A percentile compares a stretch with the other conserved stretches of the same genome.
phyloP scores from a whole-genome alignment of 2,797 vertebrate genomes.

The Phrynocephalus guinanensis region DNA sequence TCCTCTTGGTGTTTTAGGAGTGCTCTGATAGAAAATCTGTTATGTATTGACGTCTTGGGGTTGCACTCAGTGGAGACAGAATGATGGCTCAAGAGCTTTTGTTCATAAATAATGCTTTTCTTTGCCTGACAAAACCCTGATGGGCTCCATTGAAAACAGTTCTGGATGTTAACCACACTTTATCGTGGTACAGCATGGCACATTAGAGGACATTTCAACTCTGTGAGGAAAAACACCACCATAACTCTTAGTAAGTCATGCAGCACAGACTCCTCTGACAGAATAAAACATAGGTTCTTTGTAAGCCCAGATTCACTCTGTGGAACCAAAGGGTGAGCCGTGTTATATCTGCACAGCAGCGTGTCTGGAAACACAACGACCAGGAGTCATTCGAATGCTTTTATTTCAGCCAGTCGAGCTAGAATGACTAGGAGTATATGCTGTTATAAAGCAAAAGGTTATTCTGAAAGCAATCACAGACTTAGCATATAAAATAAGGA shows the following conservation, averaged over 20 bases:
- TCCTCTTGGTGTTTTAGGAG: constrained; percentile 8
- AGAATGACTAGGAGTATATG: constrained; percentile 37
- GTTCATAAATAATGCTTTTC: constrained; percentile 56
- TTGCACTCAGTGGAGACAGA: constrained; percentile 30
- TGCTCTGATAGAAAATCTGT: background rate
- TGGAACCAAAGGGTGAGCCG: constrained; percentile 54
- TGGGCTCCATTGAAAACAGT: constrained; percentile 49
- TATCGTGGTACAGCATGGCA: constrained; percentile 51
- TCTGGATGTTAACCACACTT: constrained; percentile 64
- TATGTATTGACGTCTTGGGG: constrained; percentile 13
- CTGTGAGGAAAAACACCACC: constrained; percentile 60
- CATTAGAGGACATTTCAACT: constrained; percentile 68
- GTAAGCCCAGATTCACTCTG: constrained; percentile 39
- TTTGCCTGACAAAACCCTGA: constrained; percentile 57
- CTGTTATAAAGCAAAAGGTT: background rate
- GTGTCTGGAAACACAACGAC: constrained; percentile 23
- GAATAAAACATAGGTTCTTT: constrained; percentile 56
- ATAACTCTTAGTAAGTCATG: constrained; percentile 61
- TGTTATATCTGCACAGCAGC: constrained; percentile 31
- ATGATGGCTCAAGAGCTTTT: constrained; percentile 33
- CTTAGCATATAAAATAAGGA: constrained; percentile 14
- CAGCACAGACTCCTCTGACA: constrained; percentile 53
- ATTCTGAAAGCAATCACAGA: constrained; percentile 24
- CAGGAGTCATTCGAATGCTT: constrained; percentile 22
- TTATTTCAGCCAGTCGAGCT: constrained; percentile 40